Percentiles rank a stretch among this genome's conserved stretches.
Evolutionary conservation across 2,113 vertebrate species (phyloP).

Genomic region (Oryzias curvinotus): DNA sequence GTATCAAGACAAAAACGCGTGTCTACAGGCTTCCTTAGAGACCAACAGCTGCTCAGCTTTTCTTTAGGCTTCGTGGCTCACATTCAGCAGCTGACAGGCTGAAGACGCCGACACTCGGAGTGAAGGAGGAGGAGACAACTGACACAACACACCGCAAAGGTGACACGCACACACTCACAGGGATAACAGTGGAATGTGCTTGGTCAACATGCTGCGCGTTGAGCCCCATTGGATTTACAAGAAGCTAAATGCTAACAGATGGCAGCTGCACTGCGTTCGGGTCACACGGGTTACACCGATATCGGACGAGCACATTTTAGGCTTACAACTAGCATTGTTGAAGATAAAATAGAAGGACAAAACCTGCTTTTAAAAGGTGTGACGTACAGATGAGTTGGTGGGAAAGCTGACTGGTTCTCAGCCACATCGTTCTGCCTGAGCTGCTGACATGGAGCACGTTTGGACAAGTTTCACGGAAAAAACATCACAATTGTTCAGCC

Average conservation of each 20-base stretch:
- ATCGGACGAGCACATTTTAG: not conserved
- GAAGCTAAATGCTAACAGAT: slow-evolving; percentile 44
- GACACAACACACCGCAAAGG: slow-evolving; percentile 36
- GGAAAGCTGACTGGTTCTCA: no score
- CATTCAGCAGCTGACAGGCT: slow-evolving; percentile 30
- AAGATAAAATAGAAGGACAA: no score
- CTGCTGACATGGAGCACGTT: no score
- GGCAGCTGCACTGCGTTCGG: slow-evolving; percentile 1
- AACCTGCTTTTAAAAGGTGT: no score
- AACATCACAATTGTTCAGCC: no score
- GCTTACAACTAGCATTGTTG: no score
- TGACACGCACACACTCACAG: slow-evolving; percentile 1
- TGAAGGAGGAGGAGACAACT: slow-evolving; percentile 30
- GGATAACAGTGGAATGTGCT: slow-evolving; percentile 36
- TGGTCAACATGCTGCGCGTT: slow-evolving; percentile 27
- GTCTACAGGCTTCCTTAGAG: not conserved
- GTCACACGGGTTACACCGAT: not conserved
- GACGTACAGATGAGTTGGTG: no score
- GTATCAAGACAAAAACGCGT: not conserved
- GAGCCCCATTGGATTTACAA: slow-evolving; percentile 13
- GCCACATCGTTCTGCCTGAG: no score
- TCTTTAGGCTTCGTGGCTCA: not conserved
- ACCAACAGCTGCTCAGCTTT: slow-evolving; percentile 17
- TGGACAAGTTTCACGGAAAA: no score
- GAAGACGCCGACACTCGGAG: slow-evolving; percentile 15